phyloP scores from a whole-genome alignment of 2,888 invertebrate species.

The Digitonthophagus gazella region DNA sequence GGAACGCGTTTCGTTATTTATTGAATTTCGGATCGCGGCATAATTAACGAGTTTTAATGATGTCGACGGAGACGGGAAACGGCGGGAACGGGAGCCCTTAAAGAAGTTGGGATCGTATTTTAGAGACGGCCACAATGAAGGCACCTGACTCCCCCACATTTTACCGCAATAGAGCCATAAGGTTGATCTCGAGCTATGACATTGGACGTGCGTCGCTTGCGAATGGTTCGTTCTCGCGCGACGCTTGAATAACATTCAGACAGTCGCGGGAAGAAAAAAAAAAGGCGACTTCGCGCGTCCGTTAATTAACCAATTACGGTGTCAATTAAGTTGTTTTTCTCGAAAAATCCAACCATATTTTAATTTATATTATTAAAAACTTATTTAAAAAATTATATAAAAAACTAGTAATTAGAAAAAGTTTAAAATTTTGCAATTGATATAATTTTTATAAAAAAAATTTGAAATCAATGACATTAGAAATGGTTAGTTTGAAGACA shows the following conservation, averaged over 20 bases:
- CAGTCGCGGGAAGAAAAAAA: not conserved
- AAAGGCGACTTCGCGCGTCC: not conserved
- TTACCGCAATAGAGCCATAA: slow-evolving; percentile 47
- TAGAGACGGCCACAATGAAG: slow-evolving; percentile 31
- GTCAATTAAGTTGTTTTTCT: not conserved
- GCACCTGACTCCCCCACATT: slow-evolving; percentile 44
- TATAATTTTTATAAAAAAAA: too few species aligned
- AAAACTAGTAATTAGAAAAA: too few species aligned
- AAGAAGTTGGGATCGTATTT: slow-evolving; percentile 29
- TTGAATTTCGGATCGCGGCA: slow-evolving; percentile 39
- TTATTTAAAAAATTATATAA: too few species aligned
- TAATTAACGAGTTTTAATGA: slow-evolving; percentile 43
- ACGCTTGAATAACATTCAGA: slow-evolving; percentile 45
- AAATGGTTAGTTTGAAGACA: too few species aligned
- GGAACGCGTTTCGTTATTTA: slow-evolving; percentile 32
- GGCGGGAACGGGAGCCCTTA: slow-evolving; percentile 24
- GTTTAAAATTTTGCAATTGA: too few species aligned
- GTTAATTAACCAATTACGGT: not conserved
- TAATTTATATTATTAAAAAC: not conserved
- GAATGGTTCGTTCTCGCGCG: slow-evolving; percentile 51
- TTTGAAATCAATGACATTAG: too few species aligned
- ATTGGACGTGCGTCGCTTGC: slow-evolving; percentile 28
- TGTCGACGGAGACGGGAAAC: slow-evolving; percentile 32
- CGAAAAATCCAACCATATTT: not conserved
- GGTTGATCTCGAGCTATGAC: slow-evolving; percentile 49